phyloP scores from a whole-genome alignment of 2,888 invertebrate genomes.

The Tanytarsus gracilentus region DNA sequence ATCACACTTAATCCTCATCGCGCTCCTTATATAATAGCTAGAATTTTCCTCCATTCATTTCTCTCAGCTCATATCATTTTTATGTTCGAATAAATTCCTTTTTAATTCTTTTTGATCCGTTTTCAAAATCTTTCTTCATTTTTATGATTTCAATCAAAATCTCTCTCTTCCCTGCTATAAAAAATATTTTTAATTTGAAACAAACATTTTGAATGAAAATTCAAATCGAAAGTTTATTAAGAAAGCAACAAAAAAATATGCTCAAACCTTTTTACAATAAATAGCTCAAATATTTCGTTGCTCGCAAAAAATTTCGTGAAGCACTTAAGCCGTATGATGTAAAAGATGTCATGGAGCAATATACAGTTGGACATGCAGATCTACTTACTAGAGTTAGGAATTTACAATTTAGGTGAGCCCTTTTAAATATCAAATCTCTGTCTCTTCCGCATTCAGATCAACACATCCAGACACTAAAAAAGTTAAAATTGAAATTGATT shows the following conservation, averaged over 20 bases:
- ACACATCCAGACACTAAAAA: not conserved
- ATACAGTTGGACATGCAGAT: constrained; percentile 80
- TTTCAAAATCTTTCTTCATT: too few species aligned
- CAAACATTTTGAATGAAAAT: constrained; percentile 15
- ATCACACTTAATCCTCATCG: too few species aligned
- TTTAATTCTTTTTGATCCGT: too few species aligned
- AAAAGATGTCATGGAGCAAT: constrained; percentile 90
- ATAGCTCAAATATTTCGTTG: constrained; percentile 80
- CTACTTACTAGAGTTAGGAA: constrained; percentile 79
- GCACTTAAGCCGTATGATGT: constrained; percentile 89
- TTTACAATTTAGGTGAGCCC: constrained; percentile 67
- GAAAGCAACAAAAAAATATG: not conserved
- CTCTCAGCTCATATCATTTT: not conserved
- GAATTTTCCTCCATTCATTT: not conserved
- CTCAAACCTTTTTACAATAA: not conserved
- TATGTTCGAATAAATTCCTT: too few species aligned
- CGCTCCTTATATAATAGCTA: too few species aligned
- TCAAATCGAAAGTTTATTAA: too few species aligned
- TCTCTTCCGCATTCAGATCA: not conserved
- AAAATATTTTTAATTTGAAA: not conserved
- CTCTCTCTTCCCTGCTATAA: not conserved
- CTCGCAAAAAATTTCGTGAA: constrained; percentile 84
- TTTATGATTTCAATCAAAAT: not conserved
- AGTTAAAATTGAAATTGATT: too few species aligned
- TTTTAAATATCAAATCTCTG: constrained; percentile 8